Evolutionary conservation across 2,797 vertebrate species (phyloP), one percentile per base, ranked within the genome.

Genomic region (Dryobates pubescens): DNA sequence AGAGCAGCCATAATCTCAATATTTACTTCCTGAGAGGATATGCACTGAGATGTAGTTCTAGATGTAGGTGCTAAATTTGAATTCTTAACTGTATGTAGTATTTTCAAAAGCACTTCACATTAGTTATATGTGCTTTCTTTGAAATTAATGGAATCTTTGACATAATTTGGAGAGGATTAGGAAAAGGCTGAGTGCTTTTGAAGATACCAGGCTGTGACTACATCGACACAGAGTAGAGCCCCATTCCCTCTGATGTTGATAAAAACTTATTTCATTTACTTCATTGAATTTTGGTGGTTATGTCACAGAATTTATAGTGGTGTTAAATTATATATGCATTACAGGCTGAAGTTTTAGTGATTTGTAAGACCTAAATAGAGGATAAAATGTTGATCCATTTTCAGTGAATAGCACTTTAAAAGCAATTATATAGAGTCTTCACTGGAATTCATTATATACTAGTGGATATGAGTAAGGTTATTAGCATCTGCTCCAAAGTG

Each of bases 381-480:
- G 54, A 72, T 83, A 88, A 88, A 73, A 86, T 32, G 2, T 64
- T 54, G n/a, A 81, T 94, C 45, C 29, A 61, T 92, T 86, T 90
- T 86, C 61, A 79, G 32, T 34, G 32, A 56, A 12, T 43, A 76
- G 45, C 45, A 65, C 43, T 94, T 94, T 71, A 78, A 83, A 92
- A 88, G 18, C 20, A 82, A 51, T 90, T 86, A 59, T 73, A 61
- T 23, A 61, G 61, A 61, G 61, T 51, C 5, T 78, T 89, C 7
- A 75, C 2, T 75, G 11, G 43, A 81, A 74, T 76, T 80, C 45
- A 61, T 86, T 86, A 71, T 58, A 71, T 62, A 23, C 7, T 85
- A 16, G 16, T 92, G 43, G 17, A 49, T 80, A 67, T 6, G 7
- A 82, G 30, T 51, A 59, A 72, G 24, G 16, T 87, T 89, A 81